Conservation (phyloP, 2,113 vertebrate species). For the Aphyosemion australe region DNA sequence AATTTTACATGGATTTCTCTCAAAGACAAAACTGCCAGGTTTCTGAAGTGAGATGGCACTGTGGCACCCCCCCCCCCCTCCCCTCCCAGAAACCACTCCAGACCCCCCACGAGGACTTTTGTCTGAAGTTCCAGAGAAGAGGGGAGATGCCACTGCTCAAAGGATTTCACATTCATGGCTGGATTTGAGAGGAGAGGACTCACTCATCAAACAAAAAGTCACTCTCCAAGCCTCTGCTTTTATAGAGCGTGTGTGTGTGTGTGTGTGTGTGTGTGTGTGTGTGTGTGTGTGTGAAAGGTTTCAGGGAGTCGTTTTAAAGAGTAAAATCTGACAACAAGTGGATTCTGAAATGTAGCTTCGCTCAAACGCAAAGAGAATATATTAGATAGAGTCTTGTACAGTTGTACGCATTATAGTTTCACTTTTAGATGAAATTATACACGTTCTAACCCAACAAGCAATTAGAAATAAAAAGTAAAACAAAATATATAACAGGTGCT, state of each 20-base stretch:
- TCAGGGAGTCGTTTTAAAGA: not conserved
- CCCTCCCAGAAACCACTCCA: conserved; percentile 52
- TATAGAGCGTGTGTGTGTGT: too few relatives aligned
- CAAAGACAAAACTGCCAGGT: conserved; percentile 63
- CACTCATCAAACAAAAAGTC: conserved; percentile 51
- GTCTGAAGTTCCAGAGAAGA: conserved; percentile 67
- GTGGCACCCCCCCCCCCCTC: conserved; percentile 51
- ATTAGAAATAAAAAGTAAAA: too few relatives aligned
- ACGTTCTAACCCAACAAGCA: too few relatives aligned
- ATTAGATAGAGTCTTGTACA: too few relatives aligned
- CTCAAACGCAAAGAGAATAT: not conserved
- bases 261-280: too few relatives aligned
- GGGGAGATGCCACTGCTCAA: conserved; percentile 44
- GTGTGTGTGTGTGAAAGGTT: too few relatives aligned
- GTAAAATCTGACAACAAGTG: not conserved
- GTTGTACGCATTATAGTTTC: too few relatives aligned
- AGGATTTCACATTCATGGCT: conserved; percentile 68
- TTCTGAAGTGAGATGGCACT: conserved; percentile 47
- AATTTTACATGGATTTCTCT: conserved; percentile 66
- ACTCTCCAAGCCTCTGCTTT: conserved; percentile 36
- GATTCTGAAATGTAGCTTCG: not conserved
- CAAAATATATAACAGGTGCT: too few relatives aligned
- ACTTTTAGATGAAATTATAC: too few relatives aligned
- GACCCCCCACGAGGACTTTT: conserved; percentile 64
- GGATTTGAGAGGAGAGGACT: conserved; percentile 22